phyloP scores from a whole-genome alignment of 2,888 invertebrate genomes.

The Idaea dimidiata region DNA sequence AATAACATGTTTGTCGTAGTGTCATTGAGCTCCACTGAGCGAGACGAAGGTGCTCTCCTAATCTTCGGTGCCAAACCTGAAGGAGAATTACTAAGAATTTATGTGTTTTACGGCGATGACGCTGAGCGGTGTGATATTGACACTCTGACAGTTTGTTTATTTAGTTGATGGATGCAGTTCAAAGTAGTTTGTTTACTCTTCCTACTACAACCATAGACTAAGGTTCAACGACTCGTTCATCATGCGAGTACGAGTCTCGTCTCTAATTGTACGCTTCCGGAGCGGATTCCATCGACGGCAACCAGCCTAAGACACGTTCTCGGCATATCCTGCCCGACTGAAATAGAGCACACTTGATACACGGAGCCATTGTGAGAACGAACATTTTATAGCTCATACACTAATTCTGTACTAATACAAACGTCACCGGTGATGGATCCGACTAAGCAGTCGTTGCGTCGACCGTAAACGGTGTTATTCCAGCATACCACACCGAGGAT shows the following conservation, averaged over 20 bases:
- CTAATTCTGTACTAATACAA: slow-evolving; percentile 58
- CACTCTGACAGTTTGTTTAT: slow-evolving; percentile 64
- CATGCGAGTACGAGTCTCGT: slow-evolving; percentile 44
- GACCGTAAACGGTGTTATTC: slow-evolving; percentile 65
- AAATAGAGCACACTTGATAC: slow-evolving; percentile 32
- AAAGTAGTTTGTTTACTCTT: slow-evolving; percentile 52
- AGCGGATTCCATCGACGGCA: slow-evolving; percentile 57
- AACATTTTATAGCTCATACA: slow-evolving; percentile 50
- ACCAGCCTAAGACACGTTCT: slow-evolving; percentile 55
- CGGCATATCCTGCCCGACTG: slow-evolving; percentile 47
- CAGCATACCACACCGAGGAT: slow-evolving; percentile 63
- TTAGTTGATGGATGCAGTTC: slow-evolving; percentile 63
- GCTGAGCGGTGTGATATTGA: slow-evolving; percentile 49
- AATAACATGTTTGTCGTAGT: too few relatives aligned
- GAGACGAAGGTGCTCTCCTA: too few relatives aligned
- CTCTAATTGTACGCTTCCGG: slow-evolving; percentile 67
- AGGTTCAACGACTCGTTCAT: slow-evolving; percentile 66
- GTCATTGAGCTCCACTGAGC: too few relatives aligned
- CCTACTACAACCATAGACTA: slow-evolving; percentile 63
- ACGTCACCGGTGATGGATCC: slow-evolving; percentile 57
- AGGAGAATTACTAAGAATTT: background rate
- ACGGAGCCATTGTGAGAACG: slow-evolving; percentile 41
- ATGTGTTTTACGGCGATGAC: slow-evolving; percentile 8
- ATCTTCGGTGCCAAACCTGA: too few relatives aligned
- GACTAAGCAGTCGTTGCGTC: slow-evolving; percentile 45